Evolutionary conservation across 2,797 vertebrate species (phyloP).

Genomic region (Acanthopagrus latus): DNA sequence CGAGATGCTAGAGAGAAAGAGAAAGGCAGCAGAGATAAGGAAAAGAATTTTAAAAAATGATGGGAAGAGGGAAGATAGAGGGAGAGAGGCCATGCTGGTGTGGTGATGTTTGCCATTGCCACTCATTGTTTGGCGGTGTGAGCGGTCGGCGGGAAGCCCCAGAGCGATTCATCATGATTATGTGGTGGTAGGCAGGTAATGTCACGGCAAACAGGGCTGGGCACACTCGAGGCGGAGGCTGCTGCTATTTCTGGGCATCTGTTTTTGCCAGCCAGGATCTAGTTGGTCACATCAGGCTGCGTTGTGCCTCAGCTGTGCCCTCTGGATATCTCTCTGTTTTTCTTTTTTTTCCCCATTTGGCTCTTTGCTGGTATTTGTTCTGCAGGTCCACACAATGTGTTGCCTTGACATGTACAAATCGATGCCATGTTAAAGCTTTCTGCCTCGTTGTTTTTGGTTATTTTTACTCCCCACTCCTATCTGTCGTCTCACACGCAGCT

Average conservation of each 20-base stretch:
- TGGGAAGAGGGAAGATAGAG: slow-evolving; percentile 55
- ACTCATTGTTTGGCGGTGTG: slow-evolving; percentile 77
- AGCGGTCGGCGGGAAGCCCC: slow-evolving; percentile 57
- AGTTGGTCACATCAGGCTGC: slow-evolving; percentile 47
- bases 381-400: slow-evolving; percentile 5
- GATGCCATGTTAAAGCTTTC: slow-evolving; percentile 15
- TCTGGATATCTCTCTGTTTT: slow-evolving; percentile 24
- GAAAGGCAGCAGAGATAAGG: slow-evolving; percentile 38
- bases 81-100: slow-evolving; percentile 35
- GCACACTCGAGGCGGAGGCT: slow-evolving; percentile 58
- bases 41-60: slow-evolving; percentile 47
- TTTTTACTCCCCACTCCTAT: slow-evolving; percentile 30
- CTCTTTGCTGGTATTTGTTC: slow-evolving; percentile 16
- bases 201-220: slow-evolving; percentile 77
- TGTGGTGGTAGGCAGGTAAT: slow-evolving; percentile 83
- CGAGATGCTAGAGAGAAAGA: slow-evolving; percentile 21
- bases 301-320: slow-evolving; percentile 39
- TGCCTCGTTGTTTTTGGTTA: slow-evolving; percentile 20
- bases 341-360: slow-evolving; percentile 8
- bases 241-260: slow-evolving; percentile 65
- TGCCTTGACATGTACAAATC: slow-evolving; percentile 25
- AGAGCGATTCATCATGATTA: slow-evolving; percentile 86
- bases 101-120: slow-evolving; percentile 72
- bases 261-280: slow-evolving; percentile 58
- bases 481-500: neutral